phyloP scores from a whole-genome alignment of 2,888 invertebrate genomes.

The Tipula vernalis region DNA sequence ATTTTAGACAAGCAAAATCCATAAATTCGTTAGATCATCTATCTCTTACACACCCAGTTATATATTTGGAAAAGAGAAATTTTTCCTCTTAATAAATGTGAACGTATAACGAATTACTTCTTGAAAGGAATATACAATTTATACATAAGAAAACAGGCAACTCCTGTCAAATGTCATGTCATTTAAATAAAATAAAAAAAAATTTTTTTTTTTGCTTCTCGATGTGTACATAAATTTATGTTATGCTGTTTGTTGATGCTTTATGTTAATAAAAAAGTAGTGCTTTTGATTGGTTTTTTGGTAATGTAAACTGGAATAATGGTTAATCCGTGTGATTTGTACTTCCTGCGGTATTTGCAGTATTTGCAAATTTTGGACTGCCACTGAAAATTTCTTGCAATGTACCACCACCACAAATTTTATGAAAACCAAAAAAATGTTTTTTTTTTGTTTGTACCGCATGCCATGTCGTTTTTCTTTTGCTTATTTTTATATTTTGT shows the following conservation, averaged over 20 bases:
- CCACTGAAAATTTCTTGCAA: neutral
- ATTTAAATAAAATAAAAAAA: neutral
- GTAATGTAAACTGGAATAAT: neutral
- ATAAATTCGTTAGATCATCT: neutral
- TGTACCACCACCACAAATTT: neutral
- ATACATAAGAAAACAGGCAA: neutral
- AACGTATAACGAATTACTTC: neutral
- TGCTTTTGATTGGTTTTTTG: neutral
- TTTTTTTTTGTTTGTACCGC: neutral
- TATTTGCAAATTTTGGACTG: neutral
- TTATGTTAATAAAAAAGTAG: neutral
- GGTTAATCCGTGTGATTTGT: neutral
- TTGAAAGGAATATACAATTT: neutral
- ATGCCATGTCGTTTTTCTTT: neutral
- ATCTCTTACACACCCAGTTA: neutral
- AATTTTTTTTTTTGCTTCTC: neutral
- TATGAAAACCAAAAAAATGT: neutral
- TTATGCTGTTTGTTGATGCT: neutral
- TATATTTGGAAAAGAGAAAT: neutral
- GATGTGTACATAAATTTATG: neutral
- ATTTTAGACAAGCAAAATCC: neutral
- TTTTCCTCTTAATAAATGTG: neutral
- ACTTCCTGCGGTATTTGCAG: neutral
- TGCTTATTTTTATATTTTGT: neutral
- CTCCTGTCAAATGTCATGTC: slow-evolving; percentile 1